These are phyloP conservation scores for Danaus melanippus DNA, from an alignment of 1,140 invertebrate species.

Conservation along the genomic window DNA sequence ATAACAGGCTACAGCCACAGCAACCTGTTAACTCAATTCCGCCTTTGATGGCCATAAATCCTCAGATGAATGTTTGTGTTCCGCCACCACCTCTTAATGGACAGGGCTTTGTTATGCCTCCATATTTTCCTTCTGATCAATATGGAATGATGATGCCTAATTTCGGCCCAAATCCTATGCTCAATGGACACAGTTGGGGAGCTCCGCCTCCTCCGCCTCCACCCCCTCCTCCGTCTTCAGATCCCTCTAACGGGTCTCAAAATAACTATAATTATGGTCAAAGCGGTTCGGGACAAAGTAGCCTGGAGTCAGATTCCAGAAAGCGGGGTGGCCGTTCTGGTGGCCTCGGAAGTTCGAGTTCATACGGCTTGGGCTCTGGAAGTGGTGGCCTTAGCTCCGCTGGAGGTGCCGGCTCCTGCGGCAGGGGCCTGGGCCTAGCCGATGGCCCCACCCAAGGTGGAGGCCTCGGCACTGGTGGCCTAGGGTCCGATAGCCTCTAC, in stretches of 20 bases:
- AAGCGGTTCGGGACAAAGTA: slow-evolving; percentile 45
- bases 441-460: slow-evolving; percentile 25
- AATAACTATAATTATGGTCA: slow-evolving; percentile 39
- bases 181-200: slow-evolving; percentile 41
- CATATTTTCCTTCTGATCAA: slow-evolving; percentile 50
- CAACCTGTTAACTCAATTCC: slow-evolving; percentile 43
- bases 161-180: slow-evolving; percentile 34
- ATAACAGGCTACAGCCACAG: slow-evolving; percentile 23
- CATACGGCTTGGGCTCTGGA: slow-evolving; percentile 29
- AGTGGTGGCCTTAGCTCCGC: slow-evolving; percentile 28
- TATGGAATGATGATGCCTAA: slow-evolving; percentile 57
- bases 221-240: slow-evolving; percentile 36
- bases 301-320: slow-evolving; percentile 65
- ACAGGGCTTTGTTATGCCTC: slow-evolving; percentile 49
- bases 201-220: slow-evolving; percentile 49
- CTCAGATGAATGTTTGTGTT: slow-evolving; percentile 57
- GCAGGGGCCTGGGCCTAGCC: slow-evolving; percentile 29
- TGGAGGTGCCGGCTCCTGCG: slow-evolving; percentile 26
- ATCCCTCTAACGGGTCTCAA: slow-evolving; percentile 20
- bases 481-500: slow-evolving; percentile 31
- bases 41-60: slow-evolving; percentile 54
- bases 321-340: slow-evolving; percentile 49
- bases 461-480: slow-evolving; percentile 28
- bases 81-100: slow-evolving; percentile 46
- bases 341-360: slow-evolving; percentile 40